A percentile compares a stretch with the other conserved stretches of the same genome.
Conservation (phyloP, 2,113 vertebrate genomes). For the Gambusia affinis region DNA sequence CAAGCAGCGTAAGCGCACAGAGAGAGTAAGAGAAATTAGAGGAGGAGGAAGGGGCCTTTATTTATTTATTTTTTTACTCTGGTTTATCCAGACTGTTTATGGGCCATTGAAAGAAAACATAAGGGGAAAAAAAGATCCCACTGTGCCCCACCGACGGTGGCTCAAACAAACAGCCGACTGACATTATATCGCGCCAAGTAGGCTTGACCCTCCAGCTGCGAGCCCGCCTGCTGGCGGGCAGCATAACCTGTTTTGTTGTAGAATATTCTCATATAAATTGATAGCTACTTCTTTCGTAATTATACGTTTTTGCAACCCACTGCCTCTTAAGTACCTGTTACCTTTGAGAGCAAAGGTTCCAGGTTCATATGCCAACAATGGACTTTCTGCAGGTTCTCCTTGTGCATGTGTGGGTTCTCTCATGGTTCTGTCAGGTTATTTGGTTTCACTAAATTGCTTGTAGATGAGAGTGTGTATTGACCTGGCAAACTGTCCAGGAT, state of each 20-base stretch:
- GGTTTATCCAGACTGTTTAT: constrained; percentile 75
- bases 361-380: background rate
- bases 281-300: constrained; percentile 13
- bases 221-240: constrained; percentile 16
- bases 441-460: background rate
- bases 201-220: constrained; percentile 40
- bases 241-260: constrained; percentile 58
- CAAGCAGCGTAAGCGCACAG: constrained; percentile 49
- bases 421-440: no score
- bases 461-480: background rate
- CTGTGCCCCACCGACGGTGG: constrained; percentile 60
- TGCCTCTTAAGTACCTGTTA: constrained; percentile 22
- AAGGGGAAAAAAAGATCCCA: constrained; percentile 54
- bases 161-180: constrained; percentile 58
- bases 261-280: constrained; percentile 52
- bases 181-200: constrained; percentile 53
- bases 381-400: no score
- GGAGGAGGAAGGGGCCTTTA: constrained; percentile 26
- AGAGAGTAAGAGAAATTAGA: constrained; percentile 34
- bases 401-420: no score
- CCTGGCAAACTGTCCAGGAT: background rate
- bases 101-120: constrained; percentile 75
- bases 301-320: constrained; percentile 22
- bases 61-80: constrained; percentile 28
- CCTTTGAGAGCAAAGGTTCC: background rate